Base-by-base conservation (phyloP, 2,888 invertebrate species). In the Drosophila flavopinicola region DNA sequence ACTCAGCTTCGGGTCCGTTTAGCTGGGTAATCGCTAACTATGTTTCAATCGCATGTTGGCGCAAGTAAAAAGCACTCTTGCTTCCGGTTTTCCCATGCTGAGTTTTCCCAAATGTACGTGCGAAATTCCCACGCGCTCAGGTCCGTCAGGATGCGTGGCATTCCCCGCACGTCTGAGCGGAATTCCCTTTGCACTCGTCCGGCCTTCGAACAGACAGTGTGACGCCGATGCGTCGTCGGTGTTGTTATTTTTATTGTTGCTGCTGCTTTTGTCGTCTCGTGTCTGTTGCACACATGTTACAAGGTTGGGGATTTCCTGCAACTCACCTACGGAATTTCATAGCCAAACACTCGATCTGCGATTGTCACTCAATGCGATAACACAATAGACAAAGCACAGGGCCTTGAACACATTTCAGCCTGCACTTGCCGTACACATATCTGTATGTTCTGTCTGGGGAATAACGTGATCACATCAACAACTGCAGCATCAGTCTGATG, bases 211-310 rank as follows among this genome's bases (percentile, higher is more conserved):
- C 61, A 61, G 64, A 70, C 71, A 70, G 70, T 70, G 60, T 53
- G 85, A 73, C 87, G 82, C 75, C 88, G 57, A n/a, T n/a, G n/a
- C n/a, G n/a, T n/a, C n/a, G n/a, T n/a, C n/a, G n/a, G n/a, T n/a
- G n/a, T n/a, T n/a, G n/a, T n/a, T n/a, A n/a, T 54, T 17, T 38
- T 48, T 25, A 11, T 9, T 25, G 23, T 13, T 15, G 35, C 13
- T 7, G 10, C 1, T 23, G 7, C 1, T 13, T 24, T 11, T 30
- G 33, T 13, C 27, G 20, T 42, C 42, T 17, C 6, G 29, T 30
- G 78, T 86, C 85, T 88, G 86, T 11, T 74, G 87, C 82, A 83
- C 86, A 86, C 88, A 88, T 88, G 88, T 88, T 75, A 51, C 49
- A 51, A 44, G 54, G 25, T 67, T 70, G 85, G 83, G 71, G 69